Base-by-base conservation (phyloP, 2,888 invertebrate species). In the Nebria brevicollis region DNA sequence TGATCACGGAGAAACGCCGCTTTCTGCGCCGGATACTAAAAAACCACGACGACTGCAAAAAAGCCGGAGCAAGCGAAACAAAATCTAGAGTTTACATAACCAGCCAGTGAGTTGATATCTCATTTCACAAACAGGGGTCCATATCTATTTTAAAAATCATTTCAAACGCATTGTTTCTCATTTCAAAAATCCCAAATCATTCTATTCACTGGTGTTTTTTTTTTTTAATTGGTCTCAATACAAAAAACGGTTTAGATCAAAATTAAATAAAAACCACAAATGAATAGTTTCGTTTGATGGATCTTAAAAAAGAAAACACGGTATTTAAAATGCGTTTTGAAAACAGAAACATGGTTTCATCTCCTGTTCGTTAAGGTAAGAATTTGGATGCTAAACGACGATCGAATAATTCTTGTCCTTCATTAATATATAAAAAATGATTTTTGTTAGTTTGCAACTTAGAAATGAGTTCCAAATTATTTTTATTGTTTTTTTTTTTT, bases 1-100 rank as follows among this genome's bases (percentile, higher is more conserved):
- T 1, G 86, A 86, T 72, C 68, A 77, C 11, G 84, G 82, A 70
- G 86, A 87, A 26, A 85, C 85, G 41, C 84, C 85, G 75, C 84
- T 81, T 82, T 85, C 77, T 34, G 83, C 84, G 7, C 82, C 84
- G 13, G 84, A 76, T 75, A 82, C 85, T 75, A 87, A 86, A 82
- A 87, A 87, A 82, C 85, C 86, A 26, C 85, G 87, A 66, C 85
- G 87, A 68, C 83, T 86, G 76, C 83, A 85, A 41, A 87, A 88
- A 83, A 84, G 85, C 75, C 86, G 88, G 82, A 86, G 85, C 83
- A 88, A 88, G 85, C 85, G 87, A 84, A 85, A 82, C 82, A 87
- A 86, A 85, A 81, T 86, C 79, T 87, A 86, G 84, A 83, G 34
- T 70, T 26, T 11, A 70, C 34, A 34, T 34, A 54, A 13, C 54